phyloP scores from a whole-genome alignment of 1,140 invertebrate species.

The Thaumetopoea pityocampa region DNA sequence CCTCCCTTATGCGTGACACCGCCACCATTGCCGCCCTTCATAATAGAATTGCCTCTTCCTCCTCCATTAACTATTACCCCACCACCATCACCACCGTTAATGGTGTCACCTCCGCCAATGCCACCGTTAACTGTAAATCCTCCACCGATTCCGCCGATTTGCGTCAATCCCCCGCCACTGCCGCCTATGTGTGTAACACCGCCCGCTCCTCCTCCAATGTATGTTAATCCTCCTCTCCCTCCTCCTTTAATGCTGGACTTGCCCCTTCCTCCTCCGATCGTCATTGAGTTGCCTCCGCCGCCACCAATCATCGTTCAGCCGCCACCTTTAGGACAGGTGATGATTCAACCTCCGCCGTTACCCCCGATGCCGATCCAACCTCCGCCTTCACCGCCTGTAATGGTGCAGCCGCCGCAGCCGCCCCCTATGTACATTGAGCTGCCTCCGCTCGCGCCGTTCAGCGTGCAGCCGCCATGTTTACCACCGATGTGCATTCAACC shows the following conservation, averaged over 20 bases:
- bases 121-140: constrained; percentile 45
- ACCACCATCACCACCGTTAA: constrained; percentile 46
- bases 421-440: constrained; percentile 52
- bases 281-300: constrained; percentile 46
- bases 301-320: constrained; percentile 51
- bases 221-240: constrained; percentile 42
- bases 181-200: constrained; percentile 50
- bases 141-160: constrained; percentile 45
- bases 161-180: constrained; percentile 42
- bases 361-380: constrained; percentile 50
- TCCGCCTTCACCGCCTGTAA: constrained; percentile 42
- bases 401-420: constrained; percentile 46
- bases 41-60: constrained; percentile 25
- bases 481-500: constrained; percentile 47
- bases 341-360: constrained; percentile 47
- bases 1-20: constrained; percentile 44
- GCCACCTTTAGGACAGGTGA: constrained; percentile 43
- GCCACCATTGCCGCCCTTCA: constrained; percentile 47
- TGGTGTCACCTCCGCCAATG: constrained; percentile 36
- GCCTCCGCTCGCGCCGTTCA: constrained; percentile 41
- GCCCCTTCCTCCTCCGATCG: constrained; percentile 45
- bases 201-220: constrained; percentile 41
- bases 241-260: constrained; percentile 43
- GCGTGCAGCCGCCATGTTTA: constrained; percentile 47
- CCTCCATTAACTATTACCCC: constrained; percentile 46